Conservation (phyloP, 1,140 invertebrate genomes). For the Drosophila asahinai region DNA sequence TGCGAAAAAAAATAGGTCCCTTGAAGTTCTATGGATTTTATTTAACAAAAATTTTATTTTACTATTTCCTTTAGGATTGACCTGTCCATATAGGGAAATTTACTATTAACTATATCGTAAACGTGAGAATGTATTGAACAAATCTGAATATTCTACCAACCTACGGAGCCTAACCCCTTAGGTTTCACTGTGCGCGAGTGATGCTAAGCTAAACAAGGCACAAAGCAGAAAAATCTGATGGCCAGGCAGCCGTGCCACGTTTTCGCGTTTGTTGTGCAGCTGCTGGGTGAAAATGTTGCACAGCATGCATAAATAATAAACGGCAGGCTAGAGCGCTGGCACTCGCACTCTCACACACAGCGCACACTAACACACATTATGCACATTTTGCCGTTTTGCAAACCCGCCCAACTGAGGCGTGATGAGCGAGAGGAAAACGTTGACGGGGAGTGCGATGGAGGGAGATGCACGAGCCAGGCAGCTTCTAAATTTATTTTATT, state of each 20-base stretch:
- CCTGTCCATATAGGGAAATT: too few species aligned
- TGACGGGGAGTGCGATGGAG: not conserved
- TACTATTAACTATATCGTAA: not conserved
- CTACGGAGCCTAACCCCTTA: not conserved
- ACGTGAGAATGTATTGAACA: not conserved
- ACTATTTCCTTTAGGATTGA: too few species aligned
- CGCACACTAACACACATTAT: constrained; percentile 57
- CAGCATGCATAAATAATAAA: constrained; percentile 83
- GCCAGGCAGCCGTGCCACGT: constrained; percentile 65
- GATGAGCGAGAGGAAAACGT: constrained; percentile 12
- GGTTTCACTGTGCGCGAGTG: constrained; percentile 29
- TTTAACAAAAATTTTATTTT: too few species aligned
- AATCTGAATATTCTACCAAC: too few species aligned
- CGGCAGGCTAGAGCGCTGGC: constrained; percentile 50
- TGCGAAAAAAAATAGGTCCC: too few species aligned
- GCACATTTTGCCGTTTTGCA: constrained; percentile 75
- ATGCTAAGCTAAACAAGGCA: constrained; percentile 24
- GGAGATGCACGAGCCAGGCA: constrained; percentile 53
- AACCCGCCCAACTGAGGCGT: constrained; percentile 67
- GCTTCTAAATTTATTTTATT: constrained; percentile 83
- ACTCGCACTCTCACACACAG: constrained; percentile 15
- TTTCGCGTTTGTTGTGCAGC: constrained; percentile 79
- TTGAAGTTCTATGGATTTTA: too few species aligned
- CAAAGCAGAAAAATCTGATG: constrained; percentile 56
- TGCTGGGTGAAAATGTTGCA: constrained; percentile 80